Base-by-base conservation (phyloP, 2,888 invertebrate species). In the Sphaerophoria rueppellii region DNA sequence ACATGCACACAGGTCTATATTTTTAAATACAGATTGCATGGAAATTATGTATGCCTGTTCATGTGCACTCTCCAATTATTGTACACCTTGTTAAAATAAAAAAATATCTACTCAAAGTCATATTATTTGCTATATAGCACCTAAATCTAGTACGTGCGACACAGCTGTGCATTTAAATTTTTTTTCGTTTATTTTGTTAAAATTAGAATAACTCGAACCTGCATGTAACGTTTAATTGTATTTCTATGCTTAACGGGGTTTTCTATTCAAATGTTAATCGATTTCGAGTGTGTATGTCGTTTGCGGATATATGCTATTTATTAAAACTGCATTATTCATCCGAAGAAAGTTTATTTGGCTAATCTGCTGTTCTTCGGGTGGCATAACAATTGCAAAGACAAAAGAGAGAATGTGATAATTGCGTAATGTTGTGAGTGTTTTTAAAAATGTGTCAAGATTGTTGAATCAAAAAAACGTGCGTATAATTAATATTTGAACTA, bases 321-420 rank as follows among this genome's bases (percentile, higher is more conserved):
- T 67, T 75, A 48, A 37, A 75, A 83, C 7, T 43, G 61, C 55
- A 70, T 83, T 70, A 71, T 79, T 83, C 82, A 71, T 80, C 61
- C 50, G 37, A 75, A 83, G 80, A 83, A 80, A 83, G 79, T 69
- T 79, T 65, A 61, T 43, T 43, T 43, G 0, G 9, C 43, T 43
- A 43, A 43, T 57, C 67, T 43, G 58, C 73, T 77, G 67, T 69
- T 65, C 58, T 40, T 24, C 54, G 24, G 37, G 54, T 54, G 32
- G 40, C 50, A 65, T 24, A 35, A 35, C 2, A 9, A 16, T 12
- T 24, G 24, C 24, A 24, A 24, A 46, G 48, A 34, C 52, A 34
- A 35, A 5, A 40, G n/a, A 6, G 11, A 11, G 52, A 4, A 50
- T 16, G 35, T 46, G 35, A 52, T 52, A 52, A 34, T 67, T 67